These are phyloP conservation scores for Hydrotaea cyrtoneurina DNA, from an alignment of 2,888 invertebrate genomes.

Conservation along the genomic window DNA sequence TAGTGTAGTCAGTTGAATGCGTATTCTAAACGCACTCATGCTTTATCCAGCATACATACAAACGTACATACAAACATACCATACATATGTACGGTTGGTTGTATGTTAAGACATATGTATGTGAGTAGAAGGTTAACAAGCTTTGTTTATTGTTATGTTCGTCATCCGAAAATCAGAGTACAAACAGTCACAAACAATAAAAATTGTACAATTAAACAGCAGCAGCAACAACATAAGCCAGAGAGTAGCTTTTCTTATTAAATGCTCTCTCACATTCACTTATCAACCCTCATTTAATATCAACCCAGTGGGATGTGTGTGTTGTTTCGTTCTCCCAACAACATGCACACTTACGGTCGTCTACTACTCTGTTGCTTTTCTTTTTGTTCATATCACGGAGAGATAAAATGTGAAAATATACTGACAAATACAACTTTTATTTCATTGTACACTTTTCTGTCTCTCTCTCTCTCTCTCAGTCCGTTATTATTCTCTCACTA, in stretches of 20 bases:
- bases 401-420: not conserved
- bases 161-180: not conserved
- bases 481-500: not conserved
- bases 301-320: conserved; percentile 3
- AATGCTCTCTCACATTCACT: no score
- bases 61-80: not conserved
- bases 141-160: conserved; percentile 24
- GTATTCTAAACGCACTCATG: not conserved
- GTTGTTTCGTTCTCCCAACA: not conserved
- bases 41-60: not conserved
- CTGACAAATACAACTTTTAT: not conserved
- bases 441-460: not conserved
- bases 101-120: conserved; percentile 11
- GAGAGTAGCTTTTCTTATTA: conserved; percentile 41
- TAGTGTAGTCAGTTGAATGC: not conserved
- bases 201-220: conserved; percentile 28
- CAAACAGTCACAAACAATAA: conserved; percentile 19
- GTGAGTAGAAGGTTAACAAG: conserved; percentile 59
- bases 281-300: conserved; percentile 41
- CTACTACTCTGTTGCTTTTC: conserved; percentile 47
- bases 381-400: not conserved
- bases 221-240: conserved; percentile 25
- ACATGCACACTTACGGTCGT: not conserved
- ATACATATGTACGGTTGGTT: not conserved
- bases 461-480: not conserved